Percentiles rank a stretch among this genome's conserved stretches.
Evolutionary conservation across 2,113 vertebrate species (phyloP).

Genomic region (Triplophysa siluroides): DNA sequence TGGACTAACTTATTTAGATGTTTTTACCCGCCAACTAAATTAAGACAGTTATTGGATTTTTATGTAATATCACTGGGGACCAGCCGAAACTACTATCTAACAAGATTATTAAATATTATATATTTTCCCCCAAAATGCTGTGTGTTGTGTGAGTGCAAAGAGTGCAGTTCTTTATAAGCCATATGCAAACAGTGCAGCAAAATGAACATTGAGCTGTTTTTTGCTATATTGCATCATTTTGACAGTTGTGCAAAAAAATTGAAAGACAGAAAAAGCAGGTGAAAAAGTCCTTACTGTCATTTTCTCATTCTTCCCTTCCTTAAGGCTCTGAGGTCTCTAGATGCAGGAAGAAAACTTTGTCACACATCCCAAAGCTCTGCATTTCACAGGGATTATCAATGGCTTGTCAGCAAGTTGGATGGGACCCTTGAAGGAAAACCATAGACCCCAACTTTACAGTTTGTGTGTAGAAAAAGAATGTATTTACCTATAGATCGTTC

Average conservation of each 20-base stretch:
- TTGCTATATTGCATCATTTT: constrained; percentile 57
- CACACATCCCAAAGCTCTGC: constrained; percentile 38
- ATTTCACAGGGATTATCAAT: constrained; percentile 50
- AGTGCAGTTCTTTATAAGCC: constrained; percentile 40
- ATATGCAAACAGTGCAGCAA: constrained; percentile 39
- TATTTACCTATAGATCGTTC: not conserved
- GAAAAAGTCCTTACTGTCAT: constrained; percentile 50
- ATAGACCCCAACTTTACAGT: constrained; percentile 17
- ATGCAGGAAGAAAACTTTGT: constrained; percentile 43
- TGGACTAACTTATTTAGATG: not conserved
- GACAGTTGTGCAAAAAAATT: constrained; percentile 54
- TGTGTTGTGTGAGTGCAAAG: not conserved
- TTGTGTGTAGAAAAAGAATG: not conserved
- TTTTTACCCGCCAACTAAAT: not conserved
- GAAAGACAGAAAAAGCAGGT: constrained; percentile 47
- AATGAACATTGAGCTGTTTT: constrained; percentile 48
- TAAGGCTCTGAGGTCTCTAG: constrained; percentile 53
- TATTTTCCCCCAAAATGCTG: not conserved
- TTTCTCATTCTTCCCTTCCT: constrained; percentile 51
- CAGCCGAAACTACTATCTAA: not conserved
- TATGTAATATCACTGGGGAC: not conserved
- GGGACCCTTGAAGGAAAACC: constrained; percentile 31
- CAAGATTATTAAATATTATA: not conserved
- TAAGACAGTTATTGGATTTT: not conserved
- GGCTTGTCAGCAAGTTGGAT: constrained; percentile 39